These are phyloP conservation scores for Cricetomys ansorgei DNA, from an alignment of 2,113 vertebrate genomes.

Conservation along the genomic window DNA sequence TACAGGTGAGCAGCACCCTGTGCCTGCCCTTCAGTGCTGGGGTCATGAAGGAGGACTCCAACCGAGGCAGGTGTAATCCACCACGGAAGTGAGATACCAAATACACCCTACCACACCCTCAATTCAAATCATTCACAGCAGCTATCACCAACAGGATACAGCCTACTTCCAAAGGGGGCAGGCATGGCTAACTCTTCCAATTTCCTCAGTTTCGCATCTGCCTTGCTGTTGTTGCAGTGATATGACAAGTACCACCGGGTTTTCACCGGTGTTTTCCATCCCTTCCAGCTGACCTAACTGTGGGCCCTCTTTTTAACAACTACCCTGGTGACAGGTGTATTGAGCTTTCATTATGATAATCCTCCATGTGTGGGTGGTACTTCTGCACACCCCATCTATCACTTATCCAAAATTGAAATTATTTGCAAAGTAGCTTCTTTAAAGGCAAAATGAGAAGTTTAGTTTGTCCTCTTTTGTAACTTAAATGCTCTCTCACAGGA, in stretches of 20 bases:
- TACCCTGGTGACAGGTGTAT: not conserved
- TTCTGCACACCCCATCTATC: not conserved
- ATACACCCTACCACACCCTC: not conserved
- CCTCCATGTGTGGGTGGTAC: not conserved
- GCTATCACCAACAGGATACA: not conserved
- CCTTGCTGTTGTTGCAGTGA: not conserved
- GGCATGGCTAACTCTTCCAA: accelerated
- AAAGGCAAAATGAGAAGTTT: not conserved
- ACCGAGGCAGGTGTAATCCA: not conserved
- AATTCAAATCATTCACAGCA: not conserved
- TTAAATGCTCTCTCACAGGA: not conserved
- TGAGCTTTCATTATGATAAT: not conserved
- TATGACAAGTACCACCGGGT: not conserved
- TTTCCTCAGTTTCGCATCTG: not conserved
- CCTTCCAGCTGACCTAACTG: not conserved
- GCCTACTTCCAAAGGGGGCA: not conserved
- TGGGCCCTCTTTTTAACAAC: not conserved
- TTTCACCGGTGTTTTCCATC: not conserved
- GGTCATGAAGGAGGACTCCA: not conserved
- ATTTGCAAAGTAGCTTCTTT: constrained; percentile 36
- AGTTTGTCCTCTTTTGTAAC: not conserved
- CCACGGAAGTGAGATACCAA: not conserved
- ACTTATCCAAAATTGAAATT: not conserved
- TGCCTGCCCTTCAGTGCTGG: not conserved
- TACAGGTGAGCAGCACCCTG: not conserved